Percentiles rank a stretch among this genome's conserved stretches.
phyloP scores from a whole-genome alignment of 2,888 invertebrate genomes.

The Molorchus minor region DNA sequence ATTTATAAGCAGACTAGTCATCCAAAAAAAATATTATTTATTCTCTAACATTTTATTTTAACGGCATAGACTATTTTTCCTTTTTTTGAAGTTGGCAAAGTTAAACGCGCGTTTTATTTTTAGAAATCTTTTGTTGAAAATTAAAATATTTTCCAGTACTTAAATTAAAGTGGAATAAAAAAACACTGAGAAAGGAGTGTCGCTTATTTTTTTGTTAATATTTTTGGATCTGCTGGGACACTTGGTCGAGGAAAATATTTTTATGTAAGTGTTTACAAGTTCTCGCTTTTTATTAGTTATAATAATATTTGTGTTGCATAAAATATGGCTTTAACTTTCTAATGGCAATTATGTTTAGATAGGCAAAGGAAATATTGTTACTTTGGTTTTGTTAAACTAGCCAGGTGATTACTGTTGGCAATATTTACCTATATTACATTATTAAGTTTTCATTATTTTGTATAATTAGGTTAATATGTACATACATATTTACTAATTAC shows the following conservation, averaged over 20 bases:
- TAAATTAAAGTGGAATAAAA: slow-evolving; percentile 27
- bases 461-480: not conserved
- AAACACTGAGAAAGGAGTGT: slow-evolving; percentile 11
- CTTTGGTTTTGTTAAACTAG: slow-evolving; percentile 5
- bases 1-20: not conserved
- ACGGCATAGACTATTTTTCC: slow-evolving; percentile 7
- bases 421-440: slow-evolving; percentile 4
- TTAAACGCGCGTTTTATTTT: slow-evolving; percentile 26
- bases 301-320: slow-evolving; percentile 18
- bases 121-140: slow-evolving; percentile 28
- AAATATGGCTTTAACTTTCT: slow-evolving; percentile 18
- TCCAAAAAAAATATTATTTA: slow-evolving; percentile 14
- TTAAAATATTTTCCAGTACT: slow-evolving; percentile 31
- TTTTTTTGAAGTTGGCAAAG: slow-evolving; percentile 29
- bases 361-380: slow-evolving; percentile 10
- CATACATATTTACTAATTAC: too few species aligned
- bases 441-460: not conserved
- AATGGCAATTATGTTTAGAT: slow-evolving; percentile 16
- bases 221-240: slow-evolving; percentile 5
- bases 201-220: slow-evolving; percentile 5
- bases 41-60: slow-evolving; percentile 7
- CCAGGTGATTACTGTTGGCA: not conserved
- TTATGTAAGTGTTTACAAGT: slow-evolving; percentile 16
- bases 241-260: slow-evolving; percentile 10
- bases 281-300: slow-evolving; percentile 2